Conservation (phyloP, 2,888 invertebrate species). For the Isoperla grammatica region DNA sequence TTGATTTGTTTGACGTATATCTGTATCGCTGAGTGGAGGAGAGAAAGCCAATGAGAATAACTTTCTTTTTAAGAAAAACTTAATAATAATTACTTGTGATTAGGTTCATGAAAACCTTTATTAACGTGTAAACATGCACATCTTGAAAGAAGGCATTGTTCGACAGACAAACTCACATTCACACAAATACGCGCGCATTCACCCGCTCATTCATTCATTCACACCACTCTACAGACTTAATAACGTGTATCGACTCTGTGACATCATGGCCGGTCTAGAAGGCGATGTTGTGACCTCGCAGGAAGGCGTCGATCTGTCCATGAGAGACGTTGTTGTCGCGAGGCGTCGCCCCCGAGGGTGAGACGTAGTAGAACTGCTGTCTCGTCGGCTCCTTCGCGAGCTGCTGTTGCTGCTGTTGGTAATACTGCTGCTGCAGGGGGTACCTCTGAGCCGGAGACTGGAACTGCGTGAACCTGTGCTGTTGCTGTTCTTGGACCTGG, state of each 20-base stretch:
- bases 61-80: constrained; percentile 14
- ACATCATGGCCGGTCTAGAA: constrained; percentile 18
- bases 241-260: not conserved
- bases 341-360: constrained; percentile 35
- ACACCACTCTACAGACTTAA: not conserved
- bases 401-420: constrained; percentile 34
- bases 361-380: constrained; percentile 51
- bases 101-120: constrained; percentile 3
- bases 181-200: too few relatives aligned
- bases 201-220: not conserved
- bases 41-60: constrained; percentile 17
- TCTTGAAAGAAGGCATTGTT: constrained; percentile 1
- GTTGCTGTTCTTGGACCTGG: constrained; percentile 38
- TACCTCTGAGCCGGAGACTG: constrained; percentile 42
- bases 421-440: constrained; percentile 35
- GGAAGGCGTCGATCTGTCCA: constrained; percentile 75
- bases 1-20: constrained; percentile 4
- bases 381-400: constrained; percentile 39
- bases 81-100: constrained; percentile 11
- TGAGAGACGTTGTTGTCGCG: constrained; percentile 45
- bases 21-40: constrained; percentile 5
- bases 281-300: constrained; percentile 52
- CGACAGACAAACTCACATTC: constrained; percentile 5
- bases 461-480: constrained; percentile 20
- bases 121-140: constrained; percentile 2